Evolutionary conservation across 2,888 invertebrate species (phyloP), one percentile per base, ranked within the genome.

Genomic region (Pristionchus entomophagus): DNA sequence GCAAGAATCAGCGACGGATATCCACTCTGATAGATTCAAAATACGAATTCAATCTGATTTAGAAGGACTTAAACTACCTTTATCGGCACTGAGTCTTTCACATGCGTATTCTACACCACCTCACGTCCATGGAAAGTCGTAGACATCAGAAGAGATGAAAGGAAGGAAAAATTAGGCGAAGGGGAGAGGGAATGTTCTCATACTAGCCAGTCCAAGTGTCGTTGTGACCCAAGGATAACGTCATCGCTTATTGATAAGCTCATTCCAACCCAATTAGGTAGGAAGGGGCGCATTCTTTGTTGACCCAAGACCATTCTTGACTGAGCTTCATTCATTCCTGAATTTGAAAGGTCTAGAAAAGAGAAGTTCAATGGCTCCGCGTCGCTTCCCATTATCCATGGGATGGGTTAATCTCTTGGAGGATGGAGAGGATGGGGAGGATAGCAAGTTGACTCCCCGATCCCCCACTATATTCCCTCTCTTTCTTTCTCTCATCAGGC

Each of bases 181-280:
- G 19, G 35, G 19, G 65, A 38, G 35, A 22, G 35, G 65, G 8
- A 65, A 29, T 35, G 22, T 65, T 35, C 65, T 65, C 35, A 35
- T 65, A 32, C 4, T 17, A 32, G 29, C 17, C 62, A 29, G 14
- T 29, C 5, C 26, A 32, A 62, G 32, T 35, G 65, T 19, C 65
- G 19, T 65, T 65, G 65, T 35, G 65, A 65, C 14, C n/a, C 45
- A 35, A 35, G 35, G 35, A 35, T 35, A 65, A 35, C 19, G 65
- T 19, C 35, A 65, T 35, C 35, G 17, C 29, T 65, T 29, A 32
- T 35, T 4, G 0, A 17, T 65, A 65, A 65, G 35, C 65, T 8
- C 65, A 65, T 65, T 65, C 35, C 65, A 35, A 65, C 32, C 65
- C 65, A 35, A 65, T 65, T 65, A 65, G 65, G 65, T 65, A 65